phyloP scores from a whole-genome alignment of 2,797 vertebrate genomes.

The Lutjanus campechanus region DNA sequence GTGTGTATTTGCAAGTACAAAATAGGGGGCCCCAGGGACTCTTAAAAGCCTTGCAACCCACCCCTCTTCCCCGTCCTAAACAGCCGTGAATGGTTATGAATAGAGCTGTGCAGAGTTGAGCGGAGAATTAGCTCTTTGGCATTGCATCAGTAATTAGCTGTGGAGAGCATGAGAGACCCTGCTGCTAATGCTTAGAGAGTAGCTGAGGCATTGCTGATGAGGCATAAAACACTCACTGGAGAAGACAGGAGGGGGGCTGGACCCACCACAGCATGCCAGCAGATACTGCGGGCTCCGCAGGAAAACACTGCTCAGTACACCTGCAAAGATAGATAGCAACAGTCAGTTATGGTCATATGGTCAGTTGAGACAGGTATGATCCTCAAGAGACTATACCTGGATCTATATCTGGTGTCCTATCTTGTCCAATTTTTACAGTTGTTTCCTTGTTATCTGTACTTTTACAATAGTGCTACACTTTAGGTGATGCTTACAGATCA shows the following conservation, averaged over 20 bases:
- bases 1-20: conserved; percentile 77
- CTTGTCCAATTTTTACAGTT: background rate
- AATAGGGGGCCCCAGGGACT: conserved; percentile 72
- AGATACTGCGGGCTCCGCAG: conserved; percentile 88
- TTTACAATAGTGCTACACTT: background rate
- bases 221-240: conserved; percentile 98
- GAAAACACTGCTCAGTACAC: conserved; percentile 88
- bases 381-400: background rate
- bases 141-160: conserved; percentile 95
- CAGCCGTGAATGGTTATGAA: conserved; percentile 92
- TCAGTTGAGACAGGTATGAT: conserved; percentile 7
- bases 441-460: background rate
- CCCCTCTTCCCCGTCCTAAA: conserved; percentile 81
- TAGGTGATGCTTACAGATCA: background rate
- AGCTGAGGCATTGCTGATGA: conserved; percentile 95
- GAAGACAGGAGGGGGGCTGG: conserved; percentile 93
- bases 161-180: conserved; percentile 91
- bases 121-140: conserved; percentile 94
- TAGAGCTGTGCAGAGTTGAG: conserved; percentile 91
- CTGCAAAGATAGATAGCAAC: conserved; percentile 82
- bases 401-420: background rate
- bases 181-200: conserved; percentile 91
- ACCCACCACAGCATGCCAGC: conserved; percentile 92
- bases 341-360: conserved; percentile 14
- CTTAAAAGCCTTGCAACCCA: conserved; percentile 70